Base-by-base conservation (phyloP, 2,888 invertebrate genomes). In the Eulithis testata region DNA sequence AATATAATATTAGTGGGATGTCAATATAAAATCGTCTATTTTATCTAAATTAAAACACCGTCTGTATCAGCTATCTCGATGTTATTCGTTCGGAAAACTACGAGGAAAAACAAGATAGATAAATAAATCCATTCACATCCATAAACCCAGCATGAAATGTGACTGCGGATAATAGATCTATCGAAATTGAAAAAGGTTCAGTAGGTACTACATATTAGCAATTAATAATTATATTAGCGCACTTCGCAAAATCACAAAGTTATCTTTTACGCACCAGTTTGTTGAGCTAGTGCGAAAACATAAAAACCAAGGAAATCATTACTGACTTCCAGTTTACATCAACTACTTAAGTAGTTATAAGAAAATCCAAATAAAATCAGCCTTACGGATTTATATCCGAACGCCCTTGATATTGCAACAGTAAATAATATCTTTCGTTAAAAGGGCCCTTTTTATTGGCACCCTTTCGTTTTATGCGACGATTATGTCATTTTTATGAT, bases 401-500 rank as follows among this genome's bases (percentile, higher is more conserved):
- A 84, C 75, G 81, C 69, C 83, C 81, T 84, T 84, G 82, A 82
- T 88, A 89, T 89, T 86, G 84, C 83, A 81, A 81, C 83, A 88
- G 86, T 89, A 88, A 89, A 90, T 90, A 88, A 90, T 90, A 89
- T 88, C 75, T 86, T 86, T 82, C 84, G 85, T 84, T 88, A 86
- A 86, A 88, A 84, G 88, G 87, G 83, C 81, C 69, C 79, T 47
- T 74, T 90, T 91, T 90, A 90, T 89, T 84, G 88, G 86, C 82
- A 89, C 87, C 90, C 90, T 88, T 90, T 87, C 88, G 73, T 86
- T 90, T 89, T 88, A 89, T 88, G 82, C 82, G 79, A 80, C 86
- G 88, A 88, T 90, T 89, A 89, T 88, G 85, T 88, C 88, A 87
- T 82, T 89, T 91, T 91, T 91, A 91, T 85, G 87, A 82, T 75